Evolutionary conservation across 2,113 vertebrate species (phyloP).

Genomic region (Aythya baeri): DNA sequence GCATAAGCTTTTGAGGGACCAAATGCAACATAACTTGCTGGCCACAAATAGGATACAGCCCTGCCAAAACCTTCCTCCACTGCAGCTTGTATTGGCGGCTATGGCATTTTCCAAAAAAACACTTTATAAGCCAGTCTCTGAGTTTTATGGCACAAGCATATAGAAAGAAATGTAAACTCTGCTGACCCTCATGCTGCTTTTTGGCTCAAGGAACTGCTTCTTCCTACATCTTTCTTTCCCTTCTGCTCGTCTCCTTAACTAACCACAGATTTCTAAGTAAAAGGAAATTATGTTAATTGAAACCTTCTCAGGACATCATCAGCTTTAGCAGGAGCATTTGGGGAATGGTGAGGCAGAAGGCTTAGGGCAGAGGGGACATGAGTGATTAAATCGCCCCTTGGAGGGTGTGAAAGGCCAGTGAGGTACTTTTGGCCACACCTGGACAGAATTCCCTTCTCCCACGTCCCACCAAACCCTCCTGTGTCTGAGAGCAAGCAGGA

Average conservation of each 20-base stretch:
- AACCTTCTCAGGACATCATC: slow-evolving; percentile 59
- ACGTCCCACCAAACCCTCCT: neutral
- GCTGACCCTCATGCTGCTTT: neutral
- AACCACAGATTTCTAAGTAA: slow-evolving; percentile 59
- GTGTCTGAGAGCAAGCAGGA: neutral
- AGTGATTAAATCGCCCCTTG: slow-evolving; percentile 44
- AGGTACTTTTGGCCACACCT: neutral
- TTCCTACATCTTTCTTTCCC: neutral
- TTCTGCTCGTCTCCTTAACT: neutral
- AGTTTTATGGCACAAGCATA: slow-evolving; percentile 20
- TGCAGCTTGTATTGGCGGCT: neutral
- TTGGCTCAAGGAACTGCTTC: neutral
- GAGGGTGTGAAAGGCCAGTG: neutral
- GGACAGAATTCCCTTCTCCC: neutral
- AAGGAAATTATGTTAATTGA: slow-evolving; percentile 60
- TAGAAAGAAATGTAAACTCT: neutral
- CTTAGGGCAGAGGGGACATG: neutral
- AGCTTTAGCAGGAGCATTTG: neutral
- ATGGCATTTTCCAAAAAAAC: neutral
- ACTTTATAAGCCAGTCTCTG: neutral
- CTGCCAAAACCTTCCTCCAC: slow-evolving; percentile 25
- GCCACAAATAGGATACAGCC: neutral
- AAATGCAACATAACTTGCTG: neutral
- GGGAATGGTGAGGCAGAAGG: slow-evolving; percentile 1
- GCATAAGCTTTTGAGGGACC: neutral